Evolutionary conservation across 2,888 invertebrate genomes (phyloP).

Genomic region (Oscheius sp.): DNA sequence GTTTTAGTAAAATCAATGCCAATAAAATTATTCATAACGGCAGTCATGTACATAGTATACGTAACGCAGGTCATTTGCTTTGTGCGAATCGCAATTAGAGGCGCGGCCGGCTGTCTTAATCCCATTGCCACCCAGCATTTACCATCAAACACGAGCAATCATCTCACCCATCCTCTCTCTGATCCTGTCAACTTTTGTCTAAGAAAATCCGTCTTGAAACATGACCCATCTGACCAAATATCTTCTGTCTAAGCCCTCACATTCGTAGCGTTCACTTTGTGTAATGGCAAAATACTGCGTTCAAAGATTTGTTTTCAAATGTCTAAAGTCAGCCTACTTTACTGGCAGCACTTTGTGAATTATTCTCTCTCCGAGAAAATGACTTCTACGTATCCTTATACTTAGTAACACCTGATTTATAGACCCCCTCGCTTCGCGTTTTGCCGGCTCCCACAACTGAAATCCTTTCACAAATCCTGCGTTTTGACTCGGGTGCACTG

Average conservation of each 20-base stretch:
- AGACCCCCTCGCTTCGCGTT: too few relatives aligned
- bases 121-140: conserved; percentile 29
- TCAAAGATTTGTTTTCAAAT: too few relatives aligned
- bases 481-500: conserved; percentile 18
- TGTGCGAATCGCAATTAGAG: conserved; percentile 29
- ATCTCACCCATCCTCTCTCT: conserved; percentile 14
- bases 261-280: too few relatives aligned
- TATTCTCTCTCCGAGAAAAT: not conserved
- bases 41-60: not conserved
- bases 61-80: conserved; percentile 30
- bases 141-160: conserved; percentile 27
- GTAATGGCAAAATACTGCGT: too few relatives aligned
- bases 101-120: conserved; percentile 27
- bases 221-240: too few relatives aligned
- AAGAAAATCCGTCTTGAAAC: too few relatives aligned
- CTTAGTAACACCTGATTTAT: too few relatives aligned
- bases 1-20: too few relatives aligned
- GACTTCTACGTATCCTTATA: not conserved
- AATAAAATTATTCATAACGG: conserved; percentile 8
- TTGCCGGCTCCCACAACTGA: not conserved
- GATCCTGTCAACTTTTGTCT: too few relatives aligned
- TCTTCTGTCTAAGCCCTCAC: too few relatives aligned
- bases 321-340: too few relatives aligned
- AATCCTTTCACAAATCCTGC: not conserved
- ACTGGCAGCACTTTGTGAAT: not conserved